These are phyloP conservation scores for Platysteira castanea DNA, from an alignment of 2,113 vertebrate species.

Conservation along the genomic window DNA sequence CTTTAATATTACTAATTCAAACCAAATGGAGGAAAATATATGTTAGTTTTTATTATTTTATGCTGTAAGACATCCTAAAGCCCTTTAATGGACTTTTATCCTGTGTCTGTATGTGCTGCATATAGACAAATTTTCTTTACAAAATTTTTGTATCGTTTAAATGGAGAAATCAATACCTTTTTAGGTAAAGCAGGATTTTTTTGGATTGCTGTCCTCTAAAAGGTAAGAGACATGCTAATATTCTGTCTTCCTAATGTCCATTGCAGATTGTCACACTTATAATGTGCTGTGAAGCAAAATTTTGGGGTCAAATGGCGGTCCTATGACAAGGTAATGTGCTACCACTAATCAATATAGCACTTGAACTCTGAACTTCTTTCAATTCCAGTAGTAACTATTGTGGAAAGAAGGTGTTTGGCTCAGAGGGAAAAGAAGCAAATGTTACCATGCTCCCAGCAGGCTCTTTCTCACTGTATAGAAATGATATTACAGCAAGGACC, in stretches of 20 bases:
- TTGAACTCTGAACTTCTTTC: not conserved
- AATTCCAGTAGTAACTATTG: not conserved
- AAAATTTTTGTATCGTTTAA: not conserved
- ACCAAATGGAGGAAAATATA: not conserved
- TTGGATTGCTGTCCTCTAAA: not conserved
- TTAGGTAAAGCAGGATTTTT: not conserved
- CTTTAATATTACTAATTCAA: not conserved
- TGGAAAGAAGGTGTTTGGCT: not conserved
- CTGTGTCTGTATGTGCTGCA: fast-evolving
- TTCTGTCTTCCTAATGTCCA: not conserved
- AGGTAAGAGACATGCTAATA: not conserved
- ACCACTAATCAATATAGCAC: not conserved
- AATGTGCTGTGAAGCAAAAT: not conserved
- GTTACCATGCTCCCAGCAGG: not conserved
- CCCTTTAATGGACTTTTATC: not conserved
- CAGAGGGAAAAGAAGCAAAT: not conserved
- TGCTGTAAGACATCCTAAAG: not conserved
- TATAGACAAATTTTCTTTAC: not conserved
- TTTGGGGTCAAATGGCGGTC: not conserved
- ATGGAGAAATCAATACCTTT: not conserved
- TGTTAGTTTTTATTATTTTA: not conserved
- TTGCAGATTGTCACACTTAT: not conserved
- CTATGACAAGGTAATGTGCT: not conserved
- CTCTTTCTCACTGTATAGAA: not conserved
- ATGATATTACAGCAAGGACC: not conserved